Evolutionary conservation across 2,888 invertebrate genomes (phyloP), one percentile per base, ranked within the genome.

Genomic region (Fragum sueziense): DNA sequence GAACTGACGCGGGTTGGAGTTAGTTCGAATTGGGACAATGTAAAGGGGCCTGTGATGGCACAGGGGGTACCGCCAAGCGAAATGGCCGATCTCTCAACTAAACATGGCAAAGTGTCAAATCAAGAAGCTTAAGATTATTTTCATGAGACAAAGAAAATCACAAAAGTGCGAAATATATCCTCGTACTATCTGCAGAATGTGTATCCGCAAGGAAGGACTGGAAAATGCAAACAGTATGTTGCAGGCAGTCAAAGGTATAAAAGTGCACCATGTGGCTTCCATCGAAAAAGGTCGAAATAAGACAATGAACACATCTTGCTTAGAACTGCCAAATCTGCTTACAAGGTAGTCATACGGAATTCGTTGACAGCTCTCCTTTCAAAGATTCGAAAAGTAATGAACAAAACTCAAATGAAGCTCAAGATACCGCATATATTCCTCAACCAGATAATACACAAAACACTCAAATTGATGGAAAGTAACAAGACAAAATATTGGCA

Each of bases 291-390:
- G 70, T 22, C 47, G 17, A 17, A 29, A 74, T 14, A 47, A 29
- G 14, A 70, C 74, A 33, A 41, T 62, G 61, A 33, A 33, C 29
- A 74, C 79, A 57, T 76, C 82, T 9, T 82, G 76, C 62, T 78
- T 74, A n/a, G n/a, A n/a, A n/a, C 25, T 82, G 82, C 59, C 27
- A 65, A n/a, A 27, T 47, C 0, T 81, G 81, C 33, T 22, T 77
- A 29, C 7, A 22, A 9, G 71, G 68, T 22, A 29, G 33, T 52
- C 34, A 61, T 57, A 62, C 27, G 25, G 69, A 68, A 27, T 73
- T 1, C 33, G 68, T 20, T n/a, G 51, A 67, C 34, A 51, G 29
- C 22, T 9, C 41, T 6, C 25, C 47, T 25, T 31, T 69, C 3
- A 54, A 29, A 68, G 41, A 74, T 14, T 1, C 34, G 25, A 62